Conservation (phyloP, 2,888 invertebrate genomes). For the Phortica magna region DNA sequence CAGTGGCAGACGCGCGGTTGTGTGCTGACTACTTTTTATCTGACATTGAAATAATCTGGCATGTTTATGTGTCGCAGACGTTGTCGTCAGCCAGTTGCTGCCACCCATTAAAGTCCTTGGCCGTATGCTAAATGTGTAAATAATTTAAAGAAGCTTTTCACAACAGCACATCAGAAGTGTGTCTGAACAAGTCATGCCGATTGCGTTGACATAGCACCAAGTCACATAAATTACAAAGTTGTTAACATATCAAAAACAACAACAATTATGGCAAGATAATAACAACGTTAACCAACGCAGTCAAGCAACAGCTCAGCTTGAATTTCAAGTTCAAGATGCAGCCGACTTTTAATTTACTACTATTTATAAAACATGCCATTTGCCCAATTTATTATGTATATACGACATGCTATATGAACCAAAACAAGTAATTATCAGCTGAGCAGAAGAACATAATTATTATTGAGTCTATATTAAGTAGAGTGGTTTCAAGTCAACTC, state of each 20-base stretch:
- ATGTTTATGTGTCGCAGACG: constrained; percentile 66
- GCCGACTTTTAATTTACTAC: background rate
- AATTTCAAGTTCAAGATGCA: background rate
- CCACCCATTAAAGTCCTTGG: constrained; percentile 49
- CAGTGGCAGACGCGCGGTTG: background rate
- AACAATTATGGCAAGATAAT: constrained; percentile 31
- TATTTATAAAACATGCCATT: no score
- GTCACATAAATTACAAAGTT: constrained; percentile 65
- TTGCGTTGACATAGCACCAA: constrained; percentile 45
- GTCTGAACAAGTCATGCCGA: no score
- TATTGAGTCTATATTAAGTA: background rate
- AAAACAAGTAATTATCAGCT: no score
- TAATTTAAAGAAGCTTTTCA: constrained; percentile 48
- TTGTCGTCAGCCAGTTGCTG: background rate
- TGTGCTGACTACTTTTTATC: constrained; percentile 59
- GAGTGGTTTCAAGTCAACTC: background rate
- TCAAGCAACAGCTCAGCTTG: constrained; percentile 44
- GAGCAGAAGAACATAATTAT: no score
- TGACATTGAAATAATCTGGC: constrained; percentile 65
- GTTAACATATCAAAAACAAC: constrained; percentile 57
- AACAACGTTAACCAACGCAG: constrained; percentile 38
- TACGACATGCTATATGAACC: no score
- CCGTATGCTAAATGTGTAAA: constrained; percentile 67
- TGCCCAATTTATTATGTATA: background rate
- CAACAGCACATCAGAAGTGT: background rate